A percentile compares a stretch with the other conserved stretches of the same genome.
These are phyloP conservation scores for Apostichopus californicus DNA, from an alignment of 35 echinoderm and acorn worm species.

Conservation along the genomic window DNA sequence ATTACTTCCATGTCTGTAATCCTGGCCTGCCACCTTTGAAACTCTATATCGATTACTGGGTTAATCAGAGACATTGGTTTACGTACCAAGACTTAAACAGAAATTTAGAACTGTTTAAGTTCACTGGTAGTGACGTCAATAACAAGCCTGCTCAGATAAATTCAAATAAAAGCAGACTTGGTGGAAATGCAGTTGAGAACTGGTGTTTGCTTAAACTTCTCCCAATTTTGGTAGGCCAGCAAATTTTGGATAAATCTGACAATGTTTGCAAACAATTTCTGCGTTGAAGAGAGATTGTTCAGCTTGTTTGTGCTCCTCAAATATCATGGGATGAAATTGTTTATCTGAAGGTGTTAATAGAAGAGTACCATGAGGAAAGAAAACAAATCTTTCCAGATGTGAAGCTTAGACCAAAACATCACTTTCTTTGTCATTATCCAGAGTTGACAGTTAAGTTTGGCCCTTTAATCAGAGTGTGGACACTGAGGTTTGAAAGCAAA, in stretches of 20 bases:
- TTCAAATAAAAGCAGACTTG: constrained; percentile 29
- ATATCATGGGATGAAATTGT: constrained; percentile 33
- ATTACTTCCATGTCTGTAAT: constrained; percentile 73
- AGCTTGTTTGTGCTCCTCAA: constrained; percentile 58
- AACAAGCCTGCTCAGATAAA: constrained; percentile 62
- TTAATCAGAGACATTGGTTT: constrained; percentile 61
- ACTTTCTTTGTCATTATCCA: constrained; percentile 66
- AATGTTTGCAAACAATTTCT: constrained; percentile 56
- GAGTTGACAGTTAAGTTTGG: constrained; percentile 65
- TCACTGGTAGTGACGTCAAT: constrained; percentile 30
- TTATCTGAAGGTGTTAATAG: constrained; percentile 4
- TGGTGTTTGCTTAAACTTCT: constrained; percentile 66
- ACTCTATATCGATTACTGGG: constrained; percentile 49
- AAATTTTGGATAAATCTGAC: constrained; percentile 38
- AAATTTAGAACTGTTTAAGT: constrained; percentile 61
- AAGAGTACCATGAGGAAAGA: constrained; percentile 58
- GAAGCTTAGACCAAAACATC: constrained; percentile 67
- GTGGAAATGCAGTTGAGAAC: constrained; percentile 76
- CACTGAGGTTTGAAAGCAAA: constrained; percentile 72
- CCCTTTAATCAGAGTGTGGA: constrained; percentile 64
- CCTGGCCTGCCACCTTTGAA: constrained; percentile 63
- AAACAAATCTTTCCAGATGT: constrained; percentile 49
- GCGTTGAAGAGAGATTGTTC: constrained; percentile 49
- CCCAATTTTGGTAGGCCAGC: constrained; percentile 60
- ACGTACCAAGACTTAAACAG: constrained; percentile 50